Evolutionary conservation across 2,113 vertebrate genomes (phyloP).

Genomic region (Heteronetta atricapilla): DNA sequence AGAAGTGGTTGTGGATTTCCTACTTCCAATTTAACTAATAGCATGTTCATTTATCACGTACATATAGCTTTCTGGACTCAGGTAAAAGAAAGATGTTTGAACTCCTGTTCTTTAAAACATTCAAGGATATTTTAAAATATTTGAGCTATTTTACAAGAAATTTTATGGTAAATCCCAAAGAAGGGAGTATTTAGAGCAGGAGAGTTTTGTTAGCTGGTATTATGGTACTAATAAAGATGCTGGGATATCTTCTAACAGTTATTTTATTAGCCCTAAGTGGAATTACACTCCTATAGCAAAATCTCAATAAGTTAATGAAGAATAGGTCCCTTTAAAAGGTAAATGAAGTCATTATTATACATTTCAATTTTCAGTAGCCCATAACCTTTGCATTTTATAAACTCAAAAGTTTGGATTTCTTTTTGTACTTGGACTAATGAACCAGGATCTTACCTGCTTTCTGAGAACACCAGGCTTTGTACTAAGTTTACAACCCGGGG

Average conservation of each 20-base stretch:
- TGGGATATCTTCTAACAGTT: not conserved
- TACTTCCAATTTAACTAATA: conserved; percentile 6
- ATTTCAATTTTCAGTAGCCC: not conserved
- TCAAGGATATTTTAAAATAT: not conserved
- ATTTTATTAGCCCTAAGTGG: not conserved
- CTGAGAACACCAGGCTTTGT: not conserved
- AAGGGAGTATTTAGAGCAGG: not conserved
- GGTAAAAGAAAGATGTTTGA: not conserved
- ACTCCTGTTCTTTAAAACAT: not conserved
- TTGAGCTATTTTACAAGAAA: not conserved
- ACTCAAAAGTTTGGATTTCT: not conserved
- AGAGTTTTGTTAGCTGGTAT: not conserved
- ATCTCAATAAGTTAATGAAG: not conserved
- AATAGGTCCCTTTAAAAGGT: not conserved
- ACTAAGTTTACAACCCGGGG: not conserved
- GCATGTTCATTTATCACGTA: not conserved
- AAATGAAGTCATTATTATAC: conserved; percentile 13
- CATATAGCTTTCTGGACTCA: not conserved
- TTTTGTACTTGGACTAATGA: not conserved
- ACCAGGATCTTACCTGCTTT: not conserved
- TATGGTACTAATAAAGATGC: not conserved
- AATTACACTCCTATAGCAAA: not conserved
- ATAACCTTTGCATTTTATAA: not conserved
- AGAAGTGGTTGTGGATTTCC: conserved; percentile 46
- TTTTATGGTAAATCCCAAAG: not conserved